Evolutionary conservation across 2,113 vertebrate genomes (phyloP).

Genomic region (Hystrix brachyura): DNA sequence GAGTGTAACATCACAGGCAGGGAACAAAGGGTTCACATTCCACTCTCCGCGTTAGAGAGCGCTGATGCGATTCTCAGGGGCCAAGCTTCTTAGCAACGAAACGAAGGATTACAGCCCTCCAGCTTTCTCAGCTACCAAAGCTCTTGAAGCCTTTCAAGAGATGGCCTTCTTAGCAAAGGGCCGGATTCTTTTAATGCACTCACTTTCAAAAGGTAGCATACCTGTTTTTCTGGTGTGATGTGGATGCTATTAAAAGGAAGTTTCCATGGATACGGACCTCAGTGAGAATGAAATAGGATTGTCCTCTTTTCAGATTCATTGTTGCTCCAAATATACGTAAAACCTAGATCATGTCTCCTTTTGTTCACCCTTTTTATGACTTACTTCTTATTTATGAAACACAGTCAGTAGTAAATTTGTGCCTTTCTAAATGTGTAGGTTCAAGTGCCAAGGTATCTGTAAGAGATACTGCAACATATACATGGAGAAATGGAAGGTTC

Average conservation of each 20-base stretch:
- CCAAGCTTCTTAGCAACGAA: constrained; percentile 83
- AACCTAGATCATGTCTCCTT: constrained; percentile 74
- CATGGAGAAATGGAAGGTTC: constrained; percentile 23
- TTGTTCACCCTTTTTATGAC: constrained; percentile 63
- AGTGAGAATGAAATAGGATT: constrained; percentile 82
- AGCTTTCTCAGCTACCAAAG: constrained; percentile 79
- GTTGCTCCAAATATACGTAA: constrained; percentile 84
- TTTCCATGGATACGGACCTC: constrained; percentile 88
- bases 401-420: constrained; percentile 35
- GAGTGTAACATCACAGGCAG: constrained; percentile 75
- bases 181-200: constrained; percentile 84
- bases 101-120: constrained; percentile 82
- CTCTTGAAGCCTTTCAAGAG: constrained; percentile 85
- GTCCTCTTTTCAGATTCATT: constrained; percentile 87
- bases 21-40: constrained; percentile 83
- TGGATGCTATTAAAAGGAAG: constrained; percentile 84
- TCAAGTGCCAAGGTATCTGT: background rate
- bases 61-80: constrained; percentile 81
- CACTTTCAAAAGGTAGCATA: constrained; percentile 85
- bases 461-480: background rate
- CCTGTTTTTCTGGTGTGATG: constrained; percentile 86
- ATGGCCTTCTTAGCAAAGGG: constrained; percentile 85
- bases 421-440: background rate
- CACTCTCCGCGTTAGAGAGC: constrained; percentile 71
- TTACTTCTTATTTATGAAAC: constrained; percentile 50